Evolutionary conservation across 2,113 vertebrate genomes (phyloP), one percentile per base, ranked within the genome.

Genomic region (Cepphus grylle): DNA sequence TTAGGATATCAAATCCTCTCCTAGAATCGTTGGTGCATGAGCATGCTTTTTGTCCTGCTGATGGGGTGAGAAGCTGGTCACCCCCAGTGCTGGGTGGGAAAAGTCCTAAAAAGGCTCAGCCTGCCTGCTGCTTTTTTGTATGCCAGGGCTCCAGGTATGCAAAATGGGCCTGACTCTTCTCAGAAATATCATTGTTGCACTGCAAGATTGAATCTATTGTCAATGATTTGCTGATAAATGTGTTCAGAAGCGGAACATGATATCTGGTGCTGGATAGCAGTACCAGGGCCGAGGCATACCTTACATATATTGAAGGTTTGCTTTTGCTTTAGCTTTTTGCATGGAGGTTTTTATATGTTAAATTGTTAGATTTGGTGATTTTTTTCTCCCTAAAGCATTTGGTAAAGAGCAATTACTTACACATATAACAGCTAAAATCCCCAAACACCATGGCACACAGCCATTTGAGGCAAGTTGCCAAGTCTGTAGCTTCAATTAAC

Each of bases 401-500:
- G 81, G 78, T 94, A 95, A 97, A 94, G 93, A 91, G 88, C 94
- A 94, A 94, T 96, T 97, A 96, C 95, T 97, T 96, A 97, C 42
- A 89, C 91, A 53, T 91, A 91, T 58, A 97, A 96, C 86, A 94
- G 92, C 94, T 89, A 94, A 96, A 97, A 94, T 95, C 96, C 94
- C 93, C 81, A 94, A 94, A 93, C 95, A 87, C 93, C 53, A 59
- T 95, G 96, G 96, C 95, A 82, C 49, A 36, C 66, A 94, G 96
- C 90, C 95, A 97, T 97, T 19, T 96, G 88, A 94, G 95, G 95
- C 96, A 96, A 88, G 47, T 89, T 96, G 96, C 96, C 96, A 97
- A 96, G 90, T 91, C 77, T 94, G 93, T 94, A 95, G 93, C 97
- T 97, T 93, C 96, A 96, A 97, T 97, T 97, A 97, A 97, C 96